phyloP scores from a whole-genome alignment of 2,113 vertebrate genomes.

The Cacatua alba region DNA sequence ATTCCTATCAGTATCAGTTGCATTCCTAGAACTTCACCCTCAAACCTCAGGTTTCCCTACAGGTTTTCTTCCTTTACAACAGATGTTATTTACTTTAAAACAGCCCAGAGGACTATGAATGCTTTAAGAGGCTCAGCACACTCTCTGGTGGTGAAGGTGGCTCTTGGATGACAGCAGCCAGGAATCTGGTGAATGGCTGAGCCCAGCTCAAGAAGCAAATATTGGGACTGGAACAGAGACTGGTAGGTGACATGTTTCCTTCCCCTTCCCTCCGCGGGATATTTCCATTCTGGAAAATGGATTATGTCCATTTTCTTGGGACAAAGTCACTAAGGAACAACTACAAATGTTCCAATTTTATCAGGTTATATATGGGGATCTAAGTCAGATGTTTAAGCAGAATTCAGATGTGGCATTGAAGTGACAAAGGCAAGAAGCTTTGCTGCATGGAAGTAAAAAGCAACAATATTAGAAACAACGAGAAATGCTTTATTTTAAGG shows the following conservation, averaged over 20 bases:
- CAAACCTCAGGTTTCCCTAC: neutral
- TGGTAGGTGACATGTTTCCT: neutral
- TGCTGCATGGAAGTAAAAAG: neutral
- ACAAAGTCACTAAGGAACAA: neutral
- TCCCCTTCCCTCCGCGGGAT: neutral
- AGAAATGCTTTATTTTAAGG: neutral
- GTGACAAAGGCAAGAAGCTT: neutral
- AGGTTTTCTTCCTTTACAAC: neutral
- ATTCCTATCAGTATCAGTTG: neutral
- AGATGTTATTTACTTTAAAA: neutral
- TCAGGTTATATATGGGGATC: neutral
- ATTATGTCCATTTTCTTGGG: neutral
- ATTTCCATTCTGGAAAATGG: neutral
- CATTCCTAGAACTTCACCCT: neutral
- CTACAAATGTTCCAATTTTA: neutral
- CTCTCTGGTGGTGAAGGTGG: neutral
- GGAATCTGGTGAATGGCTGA: neutral
- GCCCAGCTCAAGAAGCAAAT: neutral
- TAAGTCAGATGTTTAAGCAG: neutral
- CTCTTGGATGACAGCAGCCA: neutral
- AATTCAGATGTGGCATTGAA: neutral
- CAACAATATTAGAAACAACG: neutral
- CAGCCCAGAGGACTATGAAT: neutral
- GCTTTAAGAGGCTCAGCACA: neutral
- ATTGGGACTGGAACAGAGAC: fast-evolving